These are phyloP conservation scores for Takifugu flavidus DNA, from an alignment of 2,113 vertebrate species.

Conservation along the genomic window DNA sequence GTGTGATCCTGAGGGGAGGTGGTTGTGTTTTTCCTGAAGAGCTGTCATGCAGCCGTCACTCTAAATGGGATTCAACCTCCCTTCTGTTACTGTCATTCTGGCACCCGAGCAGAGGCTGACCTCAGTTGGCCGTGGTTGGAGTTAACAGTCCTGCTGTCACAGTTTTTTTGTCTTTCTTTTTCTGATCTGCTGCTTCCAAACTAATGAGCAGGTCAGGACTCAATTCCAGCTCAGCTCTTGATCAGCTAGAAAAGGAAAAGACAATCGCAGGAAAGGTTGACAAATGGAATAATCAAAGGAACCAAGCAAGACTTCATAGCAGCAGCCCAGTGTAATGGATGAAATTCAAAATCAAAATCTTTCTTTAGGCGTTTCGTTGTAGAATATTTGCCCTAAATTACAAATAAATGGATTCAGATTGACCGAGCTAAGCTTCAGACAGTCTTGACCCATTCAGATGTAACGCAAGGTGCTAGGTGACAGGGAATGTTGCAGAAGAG, in stretches of 20 bases:
- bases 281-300: background rate
- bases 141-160: conserved; percentile 28
- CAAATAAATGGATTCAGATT: no score
- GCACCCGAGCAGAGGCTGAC: conserved; percentile 34
- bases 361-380: no score
- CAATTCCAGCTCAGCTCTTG: background rate
- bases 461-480: no score
- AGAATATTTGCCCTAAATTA: no score
- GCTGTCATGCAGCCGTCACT: conserved; percentile 42
- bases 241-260: no score
- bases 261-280: no score
- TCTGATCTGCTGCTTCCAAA: conserved; percentile 11
- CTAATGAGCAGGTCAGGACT: conserved; percentile 5
- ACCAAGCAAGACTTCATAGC: background rate
- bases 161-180: background rate
- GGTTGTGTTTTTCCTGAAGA: conserved; percentile 26
- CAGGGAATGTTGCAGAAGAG: no score
- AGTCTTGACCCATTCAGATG: no score
- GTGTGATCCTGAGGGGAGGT: background rate
- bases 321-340: background rate
- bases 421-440: no score
- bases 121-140: conserved; percentile 21
- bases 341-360: background rate
- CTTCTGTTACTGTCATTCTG: conserved; percentile 26
- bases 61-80: conserved; percentile 44